Evolutionary conservation across 2,888 invertebrate species (phyloP), one percentile per base, ranked within the genome.

Genomic region (Agonopterix alstromeriana): DNA sequence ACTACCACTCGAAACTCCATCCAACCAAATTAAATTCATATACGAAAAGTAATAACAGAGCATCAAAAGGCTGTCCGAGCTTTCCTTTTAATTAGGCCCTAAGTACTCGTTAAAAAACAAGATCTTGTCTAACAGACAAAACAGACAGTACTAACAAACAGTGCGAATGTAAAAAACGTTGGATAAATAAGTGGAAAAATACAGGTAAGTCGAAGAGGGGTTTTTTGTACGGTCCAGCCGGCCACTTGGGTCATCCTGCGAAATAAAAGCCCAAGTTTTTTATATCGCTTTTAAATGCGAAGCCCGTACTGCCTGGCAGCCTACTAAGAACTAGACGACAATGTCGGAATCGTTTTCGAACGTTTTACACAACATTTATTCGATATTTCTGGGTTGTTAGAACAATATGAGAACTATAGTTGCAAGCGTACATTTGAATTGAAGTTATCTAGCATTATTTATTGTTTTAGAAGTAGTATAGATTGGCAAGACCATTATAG

Each of bases 121-220:
- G 83, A 87, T 87, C 84, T 84, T 85, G 77, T 77, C 73, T 63
- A 75, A 73, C 86, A 79, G 82, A 88, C 88, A 88, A 87, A 88
- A 82, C 74, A 76, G 63, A 60, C 70, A 71, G 73, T 77, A 79
- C 83, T 71, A 82, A 82, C 86, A 84, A 84, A 87, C 82, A 81
- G 76, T 78, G 82, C 74, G 73, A 83, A 87, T 82, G 83, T 84
- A 86, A 85, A 71, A 87, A 87, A 84, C 82, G 81, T 73, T 74
- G 85, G 83, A 84, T 86, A 87, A 88, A 87, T 86, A 87, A 83
- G 87, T 86, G 87, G 88, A 87, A 88, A 88, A 88, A 86, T 85
- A 88, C 88, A 88, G 88, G 88, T 88, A 86, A 84, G 84, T 86
- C 83, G 73, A 77, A 81, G 87, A 85, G 86, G 79, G 81, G 73